Conservation (phyloP, 2,888 invertebrate genomes). For the Drosophila neotestacea region DNA sequence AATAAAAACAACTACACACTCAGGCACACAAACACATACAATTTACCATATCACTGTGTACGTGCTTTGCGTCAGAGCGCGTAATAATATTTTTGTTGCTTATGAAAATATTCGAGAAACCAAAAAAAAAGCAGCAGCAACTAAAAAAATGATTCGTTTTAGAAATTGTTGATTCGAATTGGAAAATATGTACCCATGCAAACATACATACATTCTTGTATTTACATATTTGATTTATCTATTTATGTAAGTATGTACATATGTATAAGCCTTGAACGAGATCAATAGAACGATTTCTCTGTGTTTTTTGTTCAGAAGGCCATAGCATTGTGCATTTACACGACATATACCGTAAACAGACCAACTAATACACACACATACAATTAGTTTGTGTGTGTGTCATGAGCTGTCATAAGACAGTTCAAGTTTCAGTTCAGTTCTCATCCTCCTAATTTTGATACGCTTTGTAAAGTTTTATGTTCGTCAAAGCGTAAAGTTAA, state of each 20-base stretch:
- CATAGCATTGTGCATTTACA: constrained; percentile 16
- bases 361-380: not conserved
- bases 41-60: constrained; percentile 50
- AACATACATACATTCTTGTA: not conserved
- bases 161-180: constrained; percentile 43
- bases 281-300: constrained; percentile 36
- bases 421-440: constrained; percentile 24
- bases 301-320: constrained; percentile 12
- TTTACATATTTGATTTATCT: constrained; percentile 3
- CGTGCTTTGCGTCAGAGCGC: constrained; percentile 69
- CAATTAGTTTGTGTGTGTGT: constrained; percentile 4
- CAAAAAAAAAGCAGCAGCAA: constrained; percentile 9
- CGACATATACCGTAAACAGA: constrained; percentile 5
- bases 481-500: constrained; percentile 29
- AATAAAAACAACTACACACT: constrained; percentile 52
- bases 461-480: constrained; percentile 37
- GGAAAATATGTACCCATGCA: constrained; percentile 16
- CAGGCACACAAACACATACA: constrained; percentile 10
- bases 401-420: constrained; percentile 1
- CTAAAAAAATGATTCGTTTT: constrained; percentile 35
- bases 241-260: constrained; percentile 8
- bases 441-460: constrained; percentile 11
- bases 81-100: constrained; percentile 51
- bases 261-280: constrained; percentile 38
- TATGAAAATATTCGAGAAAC: constrained; percentile 25